Evolutionary conservation across 2,797 vertebrate species (phyloP), one percentile per base, ranked within the genome.

Genomic region (Microhierax caerulescens): DNA sequence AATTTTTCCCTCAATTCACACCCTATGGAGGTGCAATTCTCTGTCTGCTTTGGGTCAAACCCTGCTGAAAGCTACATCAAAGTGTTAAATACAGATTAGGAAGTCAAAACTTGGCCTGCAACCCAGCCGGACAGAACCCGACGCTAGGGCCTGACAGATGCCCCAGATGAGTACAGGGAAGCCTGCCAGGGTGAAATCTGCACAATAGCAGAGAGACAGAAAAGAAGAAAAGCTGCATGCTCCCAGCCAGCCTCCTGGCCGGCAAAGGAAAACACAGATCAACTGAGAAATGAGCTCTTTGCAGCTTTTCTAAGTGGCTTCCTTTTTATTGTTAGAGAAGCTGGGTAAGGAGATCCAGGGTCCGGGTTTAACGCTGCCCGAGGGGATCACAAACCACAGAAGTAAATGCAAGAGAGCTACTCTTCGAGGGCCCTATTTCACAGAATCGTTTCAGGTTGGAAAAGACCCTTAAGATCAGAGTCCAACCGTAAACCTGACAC

Each of bases 61-160:
- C 39, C 60, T 59, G 75, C 75, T 39, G 56, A 87, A 68, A 91
- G 56, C 41, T 68, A 67, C 51, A 73, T 80, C 72, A 65, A 90
- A 89, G 84, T 64, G 34, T 54, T 87, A 89, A 83, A 95, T 43
- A 73, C 47, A 90, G 82, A 88, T 94, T 80, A 95, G 79, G 75
- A 95, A 95, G 68, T 89, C 68, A 83, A 85, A 93, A 82, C 27
- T n/a, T 63, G 67, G 78, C 78, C 91, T 91, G 67, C 73, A 94
- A 93, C 36, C 28, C 39, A 51, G 81, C 7, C 5, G 4, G 82
- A 32, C 81, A 92, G 75, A 82, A 64, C 67, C 43, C 1, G 0
- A 22, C 0, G 4, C 19, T 24, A n/a, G 51, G 56, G 48, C 53
- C 90, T 86, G 83, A 94, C 89, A 65, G 89, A 89, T 73, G 64